phyloP scores from a whole-genome alignment of 2,113 vertebrate species.

The Perca schrenkii region DNA sequence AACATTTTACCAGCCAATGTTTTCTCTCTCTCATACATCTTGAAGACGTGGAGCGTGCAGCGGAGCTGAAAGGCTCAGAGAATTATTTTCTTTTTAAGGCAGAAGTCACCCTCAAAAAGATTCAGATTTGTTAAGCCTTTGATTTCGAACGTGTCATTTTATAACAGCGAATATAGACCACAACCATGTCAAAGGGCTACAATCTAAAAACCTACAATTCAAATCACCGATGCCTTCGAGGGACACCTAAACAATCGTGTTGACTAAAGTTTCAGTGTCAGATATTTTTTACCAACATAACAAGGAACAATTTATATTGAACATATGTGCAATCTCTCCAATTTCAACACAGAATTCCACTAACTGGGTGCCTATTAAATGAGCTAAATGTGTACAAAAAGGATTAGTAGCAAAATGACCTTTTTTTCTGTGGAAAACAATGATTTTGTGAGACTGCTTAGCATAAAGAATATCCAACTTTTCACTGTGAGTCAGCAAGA shows the following conservation, averaged over 20 bases:
- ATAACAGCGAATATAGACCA: constrained; percentile 1
- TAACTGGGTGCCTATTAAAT: neutral
- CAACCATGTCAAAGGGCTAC: neutral
- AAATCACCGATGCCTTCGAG: neutral
- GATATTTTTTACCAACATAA: neutral
- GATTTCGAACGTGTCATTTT: constrained; percentile 48
- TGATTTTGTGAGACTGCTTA: constrained; percentile 5
- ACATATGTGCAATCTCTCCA: neutral
- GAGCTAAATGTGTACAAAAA: neutral
- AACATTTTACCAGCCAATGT: constrained; percentile 51
- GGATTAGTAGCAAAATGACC: neutral
- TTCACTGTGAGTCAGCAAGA: constrained; percentile 38
- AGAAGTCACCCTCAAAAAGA: constrained; percentile 31
- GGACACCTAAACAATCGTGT: neutral
- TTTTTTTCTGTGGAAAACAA: neutral
- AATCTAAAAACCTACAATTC: neutral
- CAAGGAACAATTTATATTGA: neutral
- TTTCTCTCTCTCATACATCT: constrained; percentile 54
- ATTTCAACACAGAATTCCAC: neutral
- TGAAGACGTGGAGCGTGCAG: constrained; percentile 38
- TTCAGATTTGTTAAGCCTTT: constrained; percentile 38
- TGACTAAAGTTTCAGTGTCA: neutral
- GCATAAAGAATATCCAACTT: constrained; percentile 11
- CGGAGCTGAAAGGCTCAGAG: constrained; percentile 40
- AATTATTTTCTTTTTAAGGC: constrained; percentile 50